Base-by-base conservation (phyloP, 2,888 invertebrate genomes). In the Tinea trinotella region DNA sequence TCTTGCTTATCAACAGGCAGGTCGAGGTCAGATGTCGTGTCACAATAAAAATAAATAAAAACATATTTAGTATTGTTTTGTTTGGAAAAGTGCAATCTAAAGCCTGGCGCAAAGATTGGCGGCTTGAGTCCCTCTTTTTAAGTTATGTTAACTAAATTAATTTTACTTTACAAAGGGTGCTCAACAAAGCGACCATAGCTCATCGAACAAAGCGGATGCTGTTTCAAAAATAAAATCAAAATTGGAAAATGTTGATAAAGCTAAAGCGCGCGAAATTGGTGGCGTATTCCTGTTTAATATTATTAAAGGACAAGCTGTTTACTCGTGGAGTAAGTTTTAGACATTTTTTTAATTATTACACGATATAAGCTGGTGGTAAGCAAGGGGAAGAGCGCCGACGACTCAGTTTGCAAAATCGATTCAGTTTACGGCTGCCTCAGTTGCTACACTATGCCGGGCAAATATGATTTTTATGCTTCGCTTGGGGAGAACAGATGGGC, bases 261-360 rank as follows among this genome's bases (percentile, higher is more conserved):
- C 61, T 44, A 73, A 75, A 56, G 85, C 83, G 0, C 68, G 60
- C 56, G 77, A 72, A 54, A 62, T 86, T 0, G 86, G 87, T 0
- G 87, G 87, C 1, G 76, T 86, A 1, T 86, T 78, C 64, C 73
- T 86, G 1, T 87, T 86, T 61, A 80, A 84, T 59, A 73, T 87
- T 54, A 85, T 87, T 52, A 82, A 77, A 55, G 85, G 75, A 9
- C 76, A 73, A 17, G 62, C 68, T 0, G 77, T 87, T 2, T 81
- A 81, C 57, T 78, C 77, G 35, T 87, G 86, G 86, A 87, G 87
- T 86, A 60, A 82, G 86, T 76, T 6, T 15, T 48, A 6, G 4
- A 18, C 50, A 56, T 1, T 54, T n/a, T 34, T 13, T 17, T 22
- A 22, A n/a, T 15, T 7, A 7, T 17, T 17, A 49, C 1, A 19